phyloP scores from a whole-genome alignment of 2,888 invertebrate genomes.

The Lottia gigantea region DNA sequence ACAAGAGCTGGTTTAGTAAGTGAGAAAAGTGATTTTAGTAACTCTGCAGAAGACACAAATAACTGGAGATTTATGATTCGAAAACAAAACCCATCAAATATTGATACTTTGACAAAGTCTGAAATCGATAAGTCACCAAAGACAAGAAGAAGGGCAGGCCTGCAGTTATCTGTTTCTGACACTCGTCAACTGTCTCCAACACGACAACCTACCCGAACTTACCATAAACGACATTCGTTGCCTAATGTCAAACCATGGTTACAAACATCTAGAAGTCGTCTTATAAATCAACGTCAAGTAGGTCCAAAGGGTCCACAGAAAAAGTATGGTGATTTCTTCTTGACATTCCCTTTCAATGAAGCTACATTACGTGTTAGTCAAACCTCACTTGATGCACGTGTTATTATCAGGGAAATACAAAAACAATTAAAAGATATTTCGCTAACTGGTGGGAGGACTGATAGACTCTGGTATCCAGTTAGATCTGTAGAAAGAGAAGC shows the following conservation, averaged over 20 bases:
- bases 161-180: constrained; percentile 4
- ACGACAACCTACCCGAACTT: background rate
- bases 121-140: background rate
- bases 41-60: background rate
- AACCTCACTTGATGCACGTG: constrained; percentile 47
- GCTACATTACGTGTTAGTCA: constrained; percentile 45
- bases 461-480: background rate
- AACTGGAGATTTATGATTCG: constrained; percentile 7
- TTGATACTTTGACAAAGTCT: background rate
- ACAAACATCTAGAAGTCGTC: constrained; percentile 18
- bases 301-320: constrained; percentile 39
- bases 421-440: constrained; percentile 41
- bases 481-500: background rate
- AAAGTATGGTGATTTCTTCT: constrained; percentile 80
- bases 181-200: background rate
- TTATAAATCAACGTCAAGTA: constrained; percentile 11
- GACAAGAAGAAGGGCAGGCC: background rate
- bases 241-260: constrained; percentile 12
- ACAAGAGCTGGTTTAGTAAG: background rate
- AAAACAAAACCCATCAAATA: background rate
- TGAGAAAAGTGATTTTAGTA: constrained; percentile 5
- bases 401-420: constrained; percentile 55
- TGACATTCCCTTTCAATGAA: constrained; percentile 77
- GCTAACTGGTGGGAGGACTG: background rate
- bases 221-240: constrained; percentile 11